A percentile compares a stretch with the other conserved stretches of the same genome.
phyloP scores from a whole-genome alignment of 2,113 vertebrate genomes.

The Indicator indicator region DNA sequence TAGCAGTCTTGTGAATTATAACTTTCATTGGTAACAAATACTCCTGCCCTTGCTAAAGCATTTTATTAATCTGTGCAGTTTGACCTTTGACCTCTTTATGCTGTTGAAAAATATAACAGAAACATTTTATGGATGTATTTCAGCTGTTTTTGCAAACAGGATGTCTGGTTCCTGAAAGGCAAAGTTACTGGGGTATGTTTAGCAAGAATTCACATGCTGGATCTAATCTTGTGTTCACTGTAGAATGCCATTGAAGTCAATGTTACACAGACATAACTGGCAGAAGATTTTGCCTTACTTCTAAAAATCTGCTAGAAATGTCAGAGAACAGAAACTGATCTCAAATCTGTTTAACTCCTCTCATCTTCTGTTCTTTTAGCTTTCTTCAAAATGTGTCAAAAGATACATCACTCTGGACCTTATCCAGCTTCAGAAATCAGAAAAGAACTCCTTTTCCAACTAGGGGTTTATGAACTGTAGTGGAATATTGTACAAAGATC shows the following conservation, averaged over 20 bases:
- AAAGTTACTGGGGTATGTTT: background rate
- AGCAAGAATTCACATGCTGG: background rate
- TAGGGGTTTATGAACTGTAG: background rate
- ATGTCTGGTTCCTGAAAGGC: background rate
- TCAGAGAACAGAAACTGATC: conserved; percentile 3
- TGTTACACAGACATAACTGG: background rate
- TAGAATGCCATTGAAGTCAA: conserved; percentile 15
- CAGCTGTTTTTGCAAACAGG: background rate
- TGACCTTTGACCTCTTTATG: conserved; percentile 1
- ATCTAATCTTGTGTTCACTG: background rate
- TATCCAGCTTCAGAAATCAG: background rate
- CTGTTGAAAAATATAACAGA: background rate
- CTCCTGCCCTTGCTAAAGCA: background rate
- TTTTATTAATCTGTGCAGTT: background rate
- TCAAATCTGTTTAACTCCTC: conserved; percentile 9
- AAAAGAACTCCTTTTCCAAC: background rate
- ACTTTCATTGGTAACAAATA: background rate
- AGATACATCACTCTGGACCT: background rate
- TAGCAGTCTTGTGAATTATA: background rate
- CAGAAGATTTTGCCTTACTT: conserved; percentile 10
- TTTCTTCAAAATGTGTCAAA: background rate
- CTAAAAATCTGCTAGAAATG: background rate
- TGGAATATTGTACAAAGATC: background rate
- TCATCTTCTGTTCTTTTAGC: background rate
- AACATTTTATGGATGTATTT: background rate